Percentiles rank a stretch among this genome's conserved stretches.
Evolutionary conservation across 2,888 invertebrate species (phyloP).

Genomic region (Taphrorychus bicolor): DNA sequence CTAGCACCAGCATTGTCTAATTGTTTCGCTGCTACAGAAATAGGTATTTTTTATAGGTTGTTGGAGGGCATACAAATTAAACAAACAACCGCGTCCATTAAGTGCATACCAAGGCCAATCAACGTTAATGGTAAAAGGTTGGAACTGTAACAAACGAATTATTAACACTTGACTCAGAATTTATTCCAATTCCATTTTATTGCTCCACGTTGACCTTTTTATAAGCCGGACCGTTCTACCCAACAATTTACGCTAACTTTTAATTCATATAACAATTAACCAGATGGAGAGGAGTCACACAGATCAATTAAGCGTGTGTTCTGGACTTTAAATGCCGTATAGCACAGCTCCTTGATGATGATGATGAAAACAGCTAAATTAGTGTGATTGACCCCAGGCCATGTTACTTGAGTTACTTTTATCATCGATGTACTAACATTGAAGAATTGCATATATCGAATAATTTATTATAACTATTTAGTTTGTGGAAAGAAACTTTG

Average conservation of each 20-base stretch:
- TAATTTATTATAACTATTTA: too few species aligned
- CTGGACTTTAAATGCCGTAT: slow-evolving; percentile 46
- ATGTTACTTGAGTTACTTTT: slow-evolving; percentile 35
- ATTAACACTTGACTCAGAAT: slow-evolving; percentile 37
- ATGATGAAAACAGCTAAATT: slow-evolving; percentile 48
- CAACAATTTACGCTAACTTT: slow-evolving; percentile 47
- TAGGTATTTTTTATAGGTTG: neutral
- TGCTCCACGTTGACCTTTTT: slow-evolving; percentile 42
- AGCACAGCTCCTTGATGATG: slow-evolving; percentile 46
- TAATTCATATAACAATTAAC: slow-evolving; percentile 50
- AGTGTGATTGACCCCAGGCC: slow-evolving; percentile 47
- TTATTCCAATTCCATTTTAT: slow-evolving; percentile 40
- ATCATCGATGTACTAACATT: slow-evolving; percentile 1
- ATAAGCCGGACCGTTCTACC: slow-evolving; percentile 39
- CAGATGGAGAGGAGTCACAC: slow-evolving; percentile 50
- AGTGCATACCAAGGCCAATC: slow-evolving; percentile 20
- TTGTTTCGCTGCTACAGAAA: neutral
- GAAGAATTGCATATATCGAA: too few species aligned
- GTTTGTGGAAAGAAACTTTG: too few species aligned
- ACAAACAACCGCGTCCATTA: slow-evolving; percentile 13
- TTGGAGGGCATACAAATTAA: slow-evolving; percentile 4
- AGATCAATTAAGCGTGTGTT: slow-evolving; percentile 48
- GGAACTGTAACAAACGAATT: slow-evolving; percentile 30
- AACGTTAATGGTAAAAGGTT: slow-evolving; percentile 29
- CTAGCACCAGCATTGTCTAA: slow-evolving; percentile 9